Evolutionary conservation across 2,113 vertebrate genomes (phyloP), one percentile per base, ranked within the genome.

Genomic region (Climacteris rufus): DNA sequence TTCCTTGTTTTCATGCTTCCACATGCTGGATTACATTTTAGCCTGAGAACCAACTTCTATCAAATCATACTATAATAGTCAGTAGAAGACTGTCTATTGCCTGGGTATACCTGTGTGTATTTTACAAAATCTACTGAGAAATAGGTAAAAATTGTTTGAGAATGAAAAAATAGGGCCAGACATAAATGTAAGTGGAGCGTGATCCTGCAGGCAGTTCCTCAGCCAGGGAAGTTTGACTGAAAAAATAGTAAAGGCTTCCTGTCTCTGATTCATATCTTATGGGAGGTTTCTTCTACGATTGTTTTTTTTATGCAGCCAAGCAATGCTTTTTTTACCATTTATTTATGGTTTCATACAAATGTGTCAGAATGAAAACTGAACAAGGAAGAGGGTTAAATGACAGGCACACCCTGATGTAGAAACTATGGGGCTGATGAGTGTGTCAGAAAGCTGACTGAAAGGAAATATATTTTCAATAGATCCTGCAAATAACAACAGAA

Each of bases 311-410:
- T 92, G 91, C 96, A 78, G 42, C 85, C 82, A 89, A 97, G 88
- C 63, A 83, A 52, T 45, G 64, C 35, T 96, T 85, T 88, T 88
- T 97, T 97, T 97, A 92, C 95, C 65, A 88, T 83, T 47, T 83
- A 83, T 94, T 92, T 95, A 92, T 92, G 74, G 90, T 96, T 98
- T 97, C 96, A 96, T 90, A 87, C 59, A 96, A 91, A 90, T 71
- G 80, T 61, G 96, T 93, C 79, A 96, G 81, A 91, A 94, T 75
- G 54, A 97, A 97, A 96, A 97, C 74, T 96, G 96, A 97, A 96
- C 15, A 42, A 96, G 87, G 86, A 95, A 91, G 93, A 97, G 97
- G 89, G 92, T 97, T 97, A 98, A 96, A 91, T 96, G 93, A 96
- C 80, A 96, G 87, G 45, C 70, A 87, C 65, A 66, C 66, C 44